Percentiles rank a stretch among this genome's conserved stretches.
Evolutionary conservation across 2,888 invertebrate genomes (phyloP).

Genomic region (Pristionchus exspectatus): DNA sequence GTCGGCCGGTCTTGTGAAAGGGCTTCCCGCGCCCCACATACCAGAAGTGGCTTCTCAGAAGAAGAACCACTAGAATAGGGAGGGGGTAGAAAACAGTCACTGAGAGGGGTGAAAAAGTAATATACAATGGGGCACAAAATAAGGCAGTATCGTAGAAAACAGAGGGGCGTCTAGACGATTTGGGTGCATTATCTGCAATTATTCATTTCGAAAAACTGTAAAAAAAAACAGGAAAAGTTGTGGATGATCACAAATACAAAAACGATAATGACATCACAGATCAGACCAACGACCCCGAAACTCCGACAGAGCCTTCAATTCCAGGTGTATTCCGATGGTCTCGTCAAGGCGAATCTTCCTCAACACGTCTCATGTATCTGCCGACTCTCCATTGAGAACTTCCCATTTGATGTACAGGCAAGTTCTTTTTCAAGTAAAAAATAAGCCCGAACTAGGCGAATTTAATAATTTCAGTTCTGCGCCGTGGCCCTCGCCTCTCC

Average conservation of each 20-base stretch:
- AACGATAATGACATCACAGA: too few relatives aligned
- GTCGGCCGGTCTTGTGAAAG: background rate
- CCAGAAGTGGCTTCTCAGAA: background rate
- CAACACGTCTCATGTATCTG: slow-evolving; percentile 76
- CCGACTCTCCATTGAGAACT: slow-evolving; percentile 71
- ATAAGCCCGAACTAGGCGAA: background rate
- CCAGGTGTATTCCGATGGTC: slow-evolving; percentile 56
- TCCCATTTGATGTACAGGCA: slow-evolving; percentile 70
- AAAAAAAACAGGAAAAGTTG: too few relatives aligned
- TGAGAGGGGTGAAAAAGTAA: background rate
- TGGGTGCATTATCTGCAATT: too few relatives aligned
- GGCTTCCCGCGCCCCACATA: background rate
- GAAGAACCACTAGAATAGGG: background rate
- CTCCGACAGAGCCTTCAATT: background rate
- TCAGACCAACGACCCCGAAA: too few relatives aligned
- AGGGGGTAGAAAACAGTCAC: background rate
- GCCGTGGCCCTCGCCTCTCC: slow-evolving; percentile 75
- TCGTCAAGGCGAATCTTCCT: slow-evolving; percentile 71
- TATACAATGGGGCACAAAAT: background rate
- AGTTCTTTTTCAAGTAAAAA: background rate
- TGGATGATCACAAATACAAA: too few relatives aligned
- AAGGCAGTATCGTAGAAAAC: background rate
- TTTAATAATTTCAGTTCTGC: slow-evolving; percentile 64
- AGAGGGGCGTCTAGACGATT: background rate
- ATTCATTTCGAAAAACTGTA: background rate